These are phyloP conservation scores for Xestia xanthographa DNA, from an alignment of 2,888 invertebrate genomes.

Conservation along the genomic window DNA sequence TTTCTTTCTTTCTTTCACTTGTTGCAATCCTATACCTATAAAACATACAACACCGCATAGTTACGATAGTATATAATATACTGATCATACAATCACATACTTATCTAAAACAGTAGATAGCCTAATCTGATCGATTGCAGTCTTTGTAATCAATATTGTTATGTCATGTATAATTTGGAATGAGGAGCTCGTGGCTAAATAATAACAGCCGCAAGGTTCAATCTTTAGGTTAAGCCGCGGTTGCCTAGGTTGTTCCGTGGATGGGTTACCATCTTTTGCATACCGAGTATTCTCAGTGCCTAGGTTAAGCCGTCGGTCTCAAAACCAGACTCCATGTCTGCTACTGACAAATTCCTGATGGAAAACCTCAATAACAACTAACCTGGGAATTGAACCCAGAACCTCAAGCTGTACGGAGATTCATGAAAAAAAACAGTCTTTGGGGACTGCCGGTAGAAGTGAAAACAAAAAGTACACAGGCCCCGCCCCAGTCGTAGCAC, in stretches of 20 bases:
- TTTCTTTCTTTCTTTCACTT: no score
- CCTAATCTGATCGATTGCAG: neutral
- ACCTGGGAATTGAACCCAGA: no score
- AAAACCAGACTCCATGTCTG: no score
- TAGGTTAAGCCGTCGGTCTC: neutral
- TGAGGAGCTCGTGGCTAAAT: neutral
- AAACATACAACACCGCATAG: neutral
- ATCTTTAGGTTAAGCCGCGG: neutral
- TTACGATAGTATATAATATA: no score
- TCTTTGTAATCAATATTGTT: neutral
- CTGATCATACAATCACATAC: neutral
- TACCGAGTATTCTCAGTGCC: neutral
- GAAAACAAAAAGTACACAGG: no score
- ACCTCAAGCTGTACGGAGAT: no score
- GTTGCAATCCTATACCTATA: no score
- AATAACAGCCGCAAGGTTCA: neutral
- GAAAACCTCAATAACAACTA: no score
- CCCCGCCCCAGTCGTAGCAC: no score
- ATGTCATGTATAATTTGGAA: neutral
- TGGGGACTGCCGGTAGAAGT: no score
- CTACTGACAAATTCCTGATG: no score
- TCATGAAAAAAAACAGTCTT: no score
- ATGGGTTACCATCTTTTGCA: neutral
- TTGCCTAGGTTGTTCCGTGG: neutral
- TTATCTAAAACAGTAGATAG: conserved; percentile 7